Percentiles rank a stretch among this genome's conserved stretches.
Evolutionary conservation across 2,797 vertebrate genomes (phyloP).

Genomic region (Spondyliosoma cantharus): DNA sequence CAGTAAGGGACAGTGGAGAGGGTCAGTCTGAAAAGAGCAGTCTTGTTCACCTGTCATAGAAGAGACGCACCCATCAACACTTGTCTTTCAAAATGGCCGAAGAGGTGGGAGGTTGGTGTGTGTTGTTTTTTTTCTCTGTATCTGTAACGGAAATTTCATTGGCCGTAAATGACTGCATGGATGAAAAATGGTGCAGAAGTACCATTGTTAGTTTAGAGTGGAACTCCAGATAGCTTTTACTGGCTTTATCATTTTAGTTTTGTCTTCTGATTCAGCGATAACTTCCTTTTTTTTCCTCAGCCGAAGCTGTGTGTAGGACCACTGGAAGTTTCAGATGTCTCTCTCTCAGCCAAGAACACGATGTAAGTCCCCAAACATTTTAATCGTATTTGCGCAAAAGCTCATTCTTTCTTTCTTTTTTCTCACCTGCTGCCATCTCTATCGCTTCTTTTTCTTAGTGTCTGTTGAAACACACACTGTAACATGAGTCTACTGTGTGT

Average conservation of each 20-base stretch:
- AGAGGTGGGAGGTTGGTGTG: slow-evolving; percentile 77
- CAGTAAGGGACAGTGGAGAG: slow-evolving; percentile 62
- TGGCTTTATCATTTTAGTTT: not conserved
- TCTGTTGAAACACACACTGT: slow-evolving; percentile 63
- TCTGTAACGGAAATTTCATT: slow-evolving; percentile 42
- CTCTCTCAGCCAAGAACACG: slow-evolving; percentile 77
- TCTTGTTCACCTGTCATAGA: slow-evolving; percentile 78
- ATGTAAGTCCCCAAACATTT: slow-evolving; percentile 78
- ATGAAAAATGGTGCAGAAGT: not conserved
- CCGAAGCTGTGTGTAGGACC: slow-evolving; percentile 67
- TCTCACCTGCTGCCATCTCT: not conserved
- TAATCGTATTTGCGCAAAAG: not conserved
- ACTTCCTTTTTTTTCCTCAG: slow-evolving; percentile 64
- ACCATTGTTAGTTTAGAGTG: not conserved
- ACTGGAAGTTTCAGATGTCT: slow-evolving; percentile 70
- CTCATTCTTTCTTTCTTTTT: slow-evolving; percentile 5
- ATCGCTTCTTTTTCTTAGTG: slow-evolving; percentile 16
- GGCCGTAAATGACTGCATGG: slow-evolving; percentile 14
- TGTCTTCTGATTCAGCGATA: slow-evolving; percentile 22
- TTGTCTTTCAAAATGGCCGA: slow-evolving; percentile 74
- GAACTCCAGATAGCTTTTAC: not conserved
- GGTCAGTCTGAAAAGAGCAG: slow-evolving; percentile 72
- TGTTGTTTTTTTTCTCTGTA: slow-evolving; percentile 56
- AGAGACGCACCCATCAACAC: slow-evolving; percentile 69
- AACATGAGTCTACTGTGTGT: slow-evolving; percentile 73